Conservation (phyloP, 1,140 invertebrate genomes). For the Cecropterus lyciades region DNA sequence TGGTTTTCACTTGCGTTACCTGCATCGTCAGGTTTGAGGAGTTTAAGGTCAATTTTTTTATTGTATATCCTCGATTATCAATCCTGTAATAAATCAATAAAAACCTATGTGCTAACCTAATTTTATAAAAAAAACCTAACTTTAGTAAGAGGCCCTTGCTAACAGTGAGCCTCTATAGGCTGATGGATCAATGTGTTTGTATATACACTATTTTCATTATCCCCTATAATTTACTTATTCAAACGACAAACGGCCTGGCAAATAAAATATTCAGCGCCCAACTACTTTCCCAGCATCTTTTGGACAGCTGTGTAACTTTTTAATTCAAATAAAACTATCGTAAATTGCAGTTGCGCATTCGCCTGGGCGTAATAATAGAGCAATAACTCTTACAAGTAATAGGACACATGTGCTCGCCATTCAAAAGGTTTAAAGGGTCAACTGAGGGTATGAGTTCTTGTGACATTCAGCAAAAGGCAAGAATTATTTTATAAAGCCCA, state of each 20-base stretch:
- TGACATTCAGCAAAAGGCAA: constrained; percentile 53
- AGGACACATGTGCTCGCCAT: constrained; percentile 64
- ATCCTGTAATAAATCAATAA: too few relatives aligned
- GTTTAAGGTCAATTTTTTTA: too few relatives aligned
- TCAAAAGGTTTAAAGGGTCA: constrained; percentile 62
- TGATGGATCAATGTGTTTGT: too few relatives aligned
- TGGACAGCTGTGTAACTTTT: constrained; percentile 6
- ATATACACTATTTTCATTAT: background rate
- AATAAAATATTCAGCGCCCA: background rate
- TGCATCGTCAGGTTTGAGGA: too few relatives aligned
- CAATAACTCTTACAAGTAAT: constrained; percentile 67
- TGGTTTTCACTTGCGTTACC: too few relatives aligned
- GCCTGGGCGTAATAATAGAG: constrained; percentile 55
- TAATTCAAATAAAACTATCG: constrained; percentile 26
- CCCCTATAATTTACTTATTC: background rate
- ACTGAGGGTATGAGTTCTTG: constrained; percentile 58
- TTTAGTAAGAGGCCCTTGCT: too few relatives aligned
- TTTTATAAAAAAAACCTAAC: too few relatives aligned
- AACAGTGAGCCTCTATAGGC: too few relatives aligned
- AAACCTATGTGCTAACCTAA: too few relatives aligned
- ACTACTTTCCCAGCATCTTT: background rate
- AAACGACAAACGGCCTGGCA: background rate
- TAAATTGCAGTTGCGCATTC: constrained; percentile 31
- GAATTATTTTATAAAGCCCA: constrained; percentile 57
- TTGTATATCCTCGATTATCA: too few relatives aligned